Evolutionary conservation across 2,888 invertebrate genomes (phyloP), one percentile per base, ranked within the genome.

Genomic region (Cryptophagus acutangulus): DNA sequence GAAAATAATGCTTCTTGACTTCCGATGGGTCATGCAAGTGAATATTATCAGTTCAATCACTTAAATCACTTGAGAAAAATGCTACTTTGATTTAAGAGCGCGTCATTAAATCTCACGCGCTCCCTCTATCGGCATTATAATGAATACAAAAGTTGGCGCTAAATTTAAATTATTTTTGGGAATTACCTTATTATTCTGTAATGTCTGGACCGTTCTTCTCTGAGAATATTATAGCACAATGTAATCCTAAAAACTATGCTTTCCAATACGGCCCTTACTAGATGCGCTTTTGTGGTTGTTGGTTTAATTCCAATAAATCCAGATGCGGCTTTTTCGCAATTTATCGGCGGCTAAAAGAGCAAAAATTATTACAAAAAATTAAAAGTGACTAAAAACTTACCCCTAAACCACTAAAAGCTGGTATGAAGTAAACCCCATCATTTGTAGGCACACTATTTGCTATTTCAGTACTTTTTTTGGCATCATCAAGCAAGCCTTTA

Each of bases 381-480:
- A n/a, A n/a, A n/a, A n/a, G n/a, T n/a, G n/a, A n/a, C n/a, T n/a
- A n/a, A n/a, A n/a, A n/a, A 12, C 63, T 72, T 70, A 89, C 90
- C 65, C 90, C 88, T 37, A 91, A 71, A 20, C 92, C 92, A 67
- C 86, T 87, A 58, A 93, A 92, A 0, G 90, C 90, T 1, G 94
- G 92, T 53, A 94, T 76, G 65, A 94, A 94, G 66, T 77, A 89
- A 2, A 89, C 84, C 3, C 87, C 90, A 57, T 83, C 82, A 1
- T 82, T 77, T 62, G 84, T 78, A 0, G 74, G 61, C 0, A 87
- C 83, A 0, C 81, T 79, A 35, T 68, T 66, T 0, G 89, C 89
- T 45, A 89, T 73, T 3, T 71, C 72, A 0, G 81, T 75, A 0
- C 84, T 78, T 43, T 86, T 82, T 44, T 74, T 67, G 1, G 84